A percentile compares a stretch with the other conserved stretches of the same genome.
Evolutionary conservation across 2,797 vertebrate species (phyloP).

Genomic region (Lophius americanus): DNA sequence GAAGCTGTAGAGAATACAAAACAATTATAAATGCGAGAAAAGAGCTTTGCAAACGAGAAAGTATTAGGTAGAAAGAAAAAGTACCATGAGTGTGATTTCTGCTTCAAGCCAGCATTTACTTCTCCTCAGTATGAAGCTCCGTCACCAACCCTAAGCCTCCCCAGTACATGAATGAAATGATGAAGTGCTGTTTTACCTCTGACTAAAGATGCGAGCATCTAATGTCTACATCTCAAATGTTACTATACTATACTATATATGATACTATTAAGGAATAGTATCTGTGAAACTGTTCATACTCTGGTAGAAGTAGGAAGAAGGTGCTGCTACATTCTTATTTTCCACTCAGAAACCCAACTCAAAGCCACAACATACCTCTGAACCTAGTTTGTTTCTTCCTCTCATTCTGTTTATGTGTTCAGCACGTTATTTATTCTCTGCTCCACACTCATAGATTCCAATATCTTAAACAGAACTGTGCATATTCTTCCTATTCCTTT

Average conservation of each 20-base stretch:
- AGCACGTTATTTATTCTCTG: too few species aligned
- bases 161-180: slow-evolving; percentile 58
- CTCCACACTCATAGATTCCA: too few species aligned
- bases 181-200: slow-evolving; percentile 48
- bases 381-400: too few species aligned
- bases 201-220: slow-evolving; percentile 66
- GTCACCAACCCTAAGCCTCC: slow-evolving; percentile 42
- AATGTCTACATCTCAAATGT: slow-evolving; percentile 66
- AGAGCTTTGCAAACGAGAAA: neutral
- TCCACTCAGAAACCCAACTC: too few species aligned
- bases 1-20: neutral
- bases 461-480: too few species aligned
- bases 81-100: neutral
- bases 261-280: slow-evolving; percentile 16
- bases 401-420: too few species aligned
- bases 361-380: too few species aligned
- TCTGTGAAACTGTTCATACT: neutral
- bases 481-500: too few species aligned
- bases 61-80: neutral
- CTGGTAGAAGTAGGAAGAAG: neutral
- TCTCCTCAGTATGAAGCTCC: neutral
- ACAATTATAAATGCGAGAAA: neutral
- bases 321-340: too few species aligned
- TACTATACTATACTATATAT: too few species aligned
- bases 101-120: neutral